Conservation (phyloP, 2,888 invertebrate genomes). For the Cerceris rybyensis region DNA sequence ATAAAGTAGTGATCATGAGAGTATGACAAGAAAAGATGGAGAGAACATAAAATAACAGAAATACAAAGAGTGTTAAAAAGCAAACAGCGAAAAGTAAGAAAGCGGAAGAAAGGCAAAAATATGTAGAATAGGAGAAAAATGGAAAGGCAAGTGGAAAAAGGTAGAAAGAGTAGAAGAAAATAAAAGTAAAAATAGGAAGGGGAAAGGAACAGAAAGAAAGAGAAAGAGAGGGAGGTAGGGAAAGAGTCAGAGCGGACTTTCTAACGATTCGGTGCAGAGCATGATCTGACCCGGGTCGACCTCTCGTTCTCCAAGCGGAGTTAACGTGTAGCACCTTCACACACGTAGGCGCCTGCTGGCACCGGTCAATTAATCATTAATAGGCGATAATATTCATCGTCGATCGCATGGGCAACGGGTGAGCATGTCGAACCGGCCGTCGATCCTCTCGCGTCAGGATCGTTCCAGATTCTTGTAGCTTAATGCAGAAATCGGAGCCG, state of each 20-base stretch:
- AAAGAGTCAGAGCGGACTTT: constrained; percentile 69
- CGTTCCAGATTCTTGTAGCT: constrained; percentile 37
- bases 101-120: background rate
- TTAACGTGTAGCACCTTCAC: constrained; percentile 66
- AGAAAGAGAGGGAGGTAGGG: constrained; percentile 22
- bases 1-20: background rate
- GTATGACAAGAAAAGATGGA: too few species aligned
- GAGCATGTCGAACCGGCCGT: constrained; percentile 43
- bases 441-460: constrained; percentile 46
- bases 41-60: background rate
- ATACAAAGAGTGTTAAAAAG: background rate
- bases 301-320: constrained; percentile 66
- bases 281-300: constrained; percentile 74
- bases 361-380: constrained; percentile 77
- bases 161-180: background rate
- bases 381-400: constrained; percentile 69
- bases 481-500: constrained; percentile 21
- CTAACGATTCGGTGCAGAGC: constrained; percentile 77
- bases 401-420: constrained; percentile 44
- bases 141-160: background rate
- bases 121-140: background rate
- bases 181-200: background rate
- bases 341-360: constrained; percentile 62
- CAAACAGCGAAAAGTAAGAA: background rate
- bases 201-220: background rate